phyloP scores from a whole-genome alignment of 1,140 invertebrate genomes.

The Mactra quadrangularis region DNA sequence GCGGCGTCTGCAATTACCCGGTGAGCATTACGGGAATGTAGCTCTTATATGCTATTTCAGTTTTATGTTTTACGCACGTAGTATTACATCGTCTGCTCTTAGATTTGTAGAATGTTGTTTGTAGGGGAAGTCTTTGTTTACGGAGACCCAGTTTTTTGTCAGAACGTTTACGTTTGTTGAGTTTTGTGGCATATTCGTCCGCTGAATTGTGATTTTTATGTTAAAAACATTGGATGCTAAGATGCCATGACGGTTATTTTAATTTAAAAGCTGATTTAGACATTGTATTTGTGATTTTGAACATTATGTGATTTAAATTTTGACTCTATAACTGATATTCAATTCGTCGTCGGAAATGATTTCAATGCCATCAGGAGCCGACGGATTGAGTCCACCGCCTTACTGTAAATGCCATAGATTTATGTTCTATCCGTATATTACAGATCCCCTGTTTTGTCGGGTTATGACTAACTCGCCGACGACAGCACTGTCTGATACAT shows the following conservation, averaged over 20 bases:
- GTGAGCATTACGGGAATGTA: constrained; percentile 33
- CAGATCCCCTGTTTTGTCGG: constrained; percentile 41
- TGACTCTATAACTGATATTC: neutral
- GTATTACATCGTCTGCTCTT: constrained; percentile 28
- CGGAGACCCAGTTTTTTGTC: neutral
- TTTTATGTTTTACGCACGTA: constrained; percentile 56
- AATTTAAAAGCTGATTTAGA: too few species aligned
- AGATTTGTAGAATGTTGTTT: too few species aligned
- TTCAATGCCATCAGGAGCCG: constrained; percentile 24
- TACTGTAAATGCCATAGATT: constrained; percentile 57
- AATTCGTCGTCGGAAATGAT: constrained; percentile 16
- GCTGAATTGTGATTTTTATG: neutral
- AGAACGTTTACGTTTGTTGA: neutral
- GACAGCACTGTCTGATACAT: neutral
- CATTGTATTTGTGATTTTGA: neutral
- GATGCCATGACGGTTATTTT: too few species aligned
- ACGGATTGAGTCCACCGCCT: constrained; percentile 52
- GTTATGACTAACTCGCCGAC: constrained; percentile 20
- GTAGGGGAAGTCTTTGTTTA: neutral
- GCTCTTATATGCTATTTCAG: constrained; percentile 48
- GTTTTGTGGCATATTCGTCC: neutral
- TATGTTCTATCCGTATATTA: constrained; percentile 58
- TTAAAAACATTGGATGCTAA: too few species aligned
- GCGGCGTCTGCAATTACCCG: constrained; percentile 13
- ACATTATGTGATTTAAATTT: neutral